These are phyloP conservation scores for Pachymerium ferrugineum DNA, from an alignment of 2,888 invertebrate species.

Conservation along the genomic window DNA sequence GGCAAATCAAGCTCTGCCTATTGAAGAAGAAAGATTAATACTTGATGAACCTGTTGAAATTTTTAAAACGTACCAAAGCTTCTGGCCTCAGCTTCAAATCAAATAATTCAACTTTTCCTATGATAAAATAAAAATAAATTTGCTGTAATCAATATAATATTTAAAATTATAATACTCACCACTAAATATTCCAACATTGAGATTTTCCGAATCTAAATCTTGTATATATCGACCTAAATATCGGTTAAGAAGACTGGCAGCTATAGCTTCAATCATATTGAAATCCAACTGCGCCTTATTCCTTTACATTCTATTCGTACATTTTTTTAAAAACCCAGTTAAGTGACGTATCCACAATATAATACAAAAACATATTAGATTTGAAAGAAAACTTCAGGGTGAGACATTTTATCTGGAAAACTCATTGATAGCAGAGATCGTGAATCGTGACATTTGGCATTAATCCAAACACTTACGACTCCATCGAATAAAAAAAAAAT, in stretches of 20 bases:
- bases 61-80: slow-evolving; percentile 61
- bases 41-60: not conserved
- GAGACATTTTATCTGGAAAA: too few relatives aligned
- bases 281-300: not conserved
- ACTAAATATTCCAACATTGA: slow-evolving; percentile 76
- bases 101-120: slow-evolving; percentile 60
- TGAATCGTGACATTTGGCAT: not conserved
- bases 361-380: too few relatives aligned
- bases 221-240: slow-evolving; percentile 74
- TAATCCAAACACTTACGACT: not conserved
- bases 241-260: slow-evolving; percentile 71
- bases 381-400: too few relatives aligned
- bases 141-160: not conserved
- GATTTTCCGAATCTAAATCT: slow-evolving; percentile 73
- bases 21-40: slow-evolving; percentile 29
- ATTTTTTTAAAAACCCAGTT: too few relatives aligned
- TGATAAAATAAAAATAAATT: slow-evolving; percentile 37
- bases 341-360: too few relatives aligned
- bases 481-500: too few relatives aligned
- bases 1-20: slow-evolving; percentile 75
- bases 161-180: slow-evolving; percentile 52
- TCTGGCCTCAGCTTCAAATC: slow-evolving; percentile 73
- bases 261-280: slow-evolving; percentile 69
- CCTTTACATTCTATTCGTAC: not conserved
- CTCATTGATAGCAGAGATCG: too few relatives aligned